phyloP scores from a whole-genome alignment of 2,888 invertebrate species.

The Thalpophila matura region DNA sequence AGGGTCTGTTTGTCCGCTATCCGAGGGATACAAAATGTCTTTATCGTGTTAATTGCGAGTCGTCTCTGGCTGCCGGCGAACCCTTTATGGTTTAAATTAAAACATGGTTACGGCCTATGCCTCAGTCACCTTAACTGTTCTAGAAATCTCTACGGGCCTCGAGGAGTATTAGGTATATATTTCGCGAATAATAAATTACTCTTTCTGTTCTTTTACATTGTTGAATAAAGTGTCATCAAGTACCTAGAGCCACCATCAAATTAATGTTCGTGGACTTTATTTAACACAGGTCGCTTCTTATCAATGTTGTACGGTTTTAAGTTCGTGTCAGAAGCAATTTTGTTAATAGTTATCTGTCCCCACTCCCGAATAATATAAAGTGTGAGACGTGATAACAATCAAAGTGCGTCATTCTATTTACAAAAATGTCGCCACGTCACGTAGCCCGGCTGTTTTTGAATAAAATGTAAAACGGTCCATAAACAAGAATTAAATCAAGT shows the following conservation, averaged over 20 bases:
- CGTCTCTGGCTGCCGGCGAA: slow-evolving; percentile 66
- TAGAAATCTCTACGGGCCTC: slow-evolving; percentile 32
- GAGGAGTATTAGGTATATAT: slow-evolving; percentile 32
- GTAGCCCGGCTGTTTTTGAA: slow-evolving; percentile 3
- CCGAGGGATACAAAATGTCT: slow-evolving; percentile 76
- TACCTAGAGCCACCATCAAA: slow-evolving; percentile 25
- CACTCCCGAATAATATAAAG: slow-evolving; percentile 43
- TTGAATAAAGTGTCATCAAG: slow-evolving; percentile 22
- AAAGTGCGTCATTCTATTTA: slow-evolving; percentile 30
- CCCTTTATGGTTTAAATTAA: slow-evolving; percentile 73
- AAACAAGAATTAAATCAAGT: slow-evolving; percentile 17
- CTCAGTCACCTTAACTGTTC: slow-evolving; percentile 46
- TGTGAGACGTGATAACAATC: slow-evolving; percentile 49
- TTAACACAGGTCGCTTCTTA: slow-evolving; percentile 37
- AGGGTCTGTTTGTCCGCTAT: slow-evolving; percentile 76
- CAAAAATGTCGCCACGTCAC: slow-evolving; percentile 17
- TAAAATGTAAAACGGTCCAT: slow-evolving; percentile 18
- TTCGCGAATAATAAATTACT: slow-evolving; percentile 43
- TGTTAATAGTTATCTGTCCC: slow-evolving; percentile 44
- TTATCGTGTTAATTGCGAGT: slow-evolving; percentile 78
- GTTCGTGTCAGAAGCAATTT: slow-evolving; percentile 54
- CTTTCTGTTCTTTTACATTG: slow-evolving; percentile 26
- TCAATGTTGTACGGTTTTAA: slow-evolving; percentile 23
- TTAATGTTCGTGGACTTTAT: slow-evolving; percentile 24
- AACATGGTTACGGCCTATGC: slow-evolving; percentile 69